Conservation (phyloP, 2,797 vertebrate species). For the Diplodus puntazzo region DNA sequence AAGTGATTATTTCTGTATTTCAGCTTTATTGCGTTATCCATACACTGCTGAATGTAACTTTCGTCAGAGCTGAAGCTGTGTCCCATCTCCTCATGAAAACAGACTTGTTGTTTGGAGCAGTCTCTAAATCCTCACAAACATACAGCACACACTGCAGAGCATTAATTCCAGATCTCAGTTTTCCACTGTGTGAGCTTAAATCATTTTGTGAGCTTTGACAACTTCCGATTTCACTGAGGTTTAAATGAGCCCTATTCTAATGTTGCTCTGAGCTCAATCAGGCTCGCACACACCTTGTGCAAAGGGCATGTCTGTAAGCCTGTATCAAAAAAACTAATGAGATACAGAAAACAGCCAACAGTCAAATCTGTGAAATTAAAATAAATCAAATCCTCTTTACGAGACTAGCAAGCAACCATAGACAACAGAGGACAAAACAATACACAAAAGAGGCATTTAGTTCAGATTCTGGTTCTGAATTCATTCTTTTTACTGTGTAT, state of each 20-base stretch:
- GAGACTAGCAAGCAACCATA: not conserved
- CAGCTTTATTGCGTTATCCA: not conserved
- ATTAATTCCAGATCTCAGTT: not conserved
- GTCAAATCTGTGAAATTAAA: not conserved
- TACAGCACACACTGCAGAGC: not conserved
- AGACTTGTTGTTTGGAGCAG: slow-evolving; percentile 5
- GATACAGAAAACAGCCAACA: not conserved
- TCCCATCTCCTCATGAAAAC: not conserved
- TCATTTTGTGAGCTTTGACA: not conserved
- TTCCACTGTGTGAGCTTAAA: not conserved
- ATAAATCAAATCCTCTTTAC: not conserved
- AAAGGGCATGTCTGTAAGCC: not conserved
- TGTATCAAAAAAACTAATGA: not conserved
- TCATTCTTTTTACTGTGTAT: not conserved
- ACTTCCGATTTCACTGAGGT: not conserved
- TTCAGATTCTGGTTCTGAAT: not conserved
- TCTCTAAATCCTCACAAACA: not conserved
- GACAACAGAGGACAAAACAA: not conserved
- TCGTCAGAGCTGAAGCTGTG: not conserved
- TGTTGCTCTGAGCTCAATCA: not conserved
- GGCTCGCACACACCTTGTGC: not conserved
- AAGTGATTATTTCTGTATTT: not conserved
- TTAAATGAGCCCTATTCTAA: not conserved
- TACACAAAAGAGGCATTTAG: not conserved
- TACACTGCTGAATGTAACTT: not conserved